Conservation (phyloP, 2,888 invertebrate genomes). For the Rhamphomyia laevipes region DNA sequence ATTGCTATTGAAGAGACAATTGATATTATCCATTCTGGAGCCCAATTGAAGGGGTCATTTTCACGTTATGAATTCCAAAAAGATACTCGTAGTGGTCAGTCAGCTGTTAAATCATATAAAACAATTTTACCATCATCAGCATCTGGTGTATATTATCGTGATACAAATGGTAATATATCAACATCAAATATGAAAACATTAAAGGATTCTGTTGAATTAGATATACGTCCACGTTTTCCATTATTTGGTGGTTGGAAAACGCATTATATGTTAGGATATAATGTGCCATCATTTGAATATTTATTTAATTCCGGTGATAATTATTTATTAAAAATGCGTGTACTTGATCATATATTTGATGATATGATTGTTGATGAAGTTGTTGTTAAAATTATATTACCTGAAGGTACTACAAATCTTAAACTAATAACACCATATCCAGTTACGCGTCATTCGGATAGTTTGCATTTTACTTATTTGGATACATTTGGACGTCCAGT, state of each 20-base stretch:
- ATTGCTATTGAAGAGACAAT: constrained; percentile 93
- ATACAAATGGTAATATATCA: constrained; percentile 98
- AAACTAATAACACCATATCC: constrained; percentile 71
- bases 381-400: constrained; percentile 78
- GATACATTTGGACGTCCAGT: constrained; percentile 91
- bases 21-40: constrained; percentile 86
- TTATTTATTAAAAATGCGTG: constrained; percentile 79
- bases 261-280: constrained; percentile 92
- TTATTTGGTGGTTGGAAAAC: constrained; percentile 99
- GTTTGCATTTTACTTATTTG: constrained; percentile 81
- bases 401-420: constrained; percentile 81
- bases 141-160: constrained; percentile 86
- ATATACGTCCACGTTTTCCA: constrained; percentile 92
- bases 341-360: constrained; percentile 94
- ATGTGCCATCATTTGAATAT: constrained; percentile 95
- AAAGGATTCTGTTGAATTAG: constrained; percentile 88
- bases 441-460: constrained; percentile 61
- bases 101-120: constrained; percentile 86
- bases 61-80: constrained; percentile 96
- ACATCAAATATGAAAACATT: constrained; percentile 84
- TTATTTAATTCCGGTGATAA: constrained; percentile 68
- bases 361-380: constrained; percentile 91
- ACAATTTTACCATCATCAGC: constrained; percentile 79
- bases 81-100: constrained; percentile 74
- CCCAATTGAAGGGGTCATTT: constrained; percentile 84